These are phyloP conservation scores for Clarias macrocephalus DNA, from an alignment of 2,113 vertebrate genomes.

Conservation along the genomic window DNA sequence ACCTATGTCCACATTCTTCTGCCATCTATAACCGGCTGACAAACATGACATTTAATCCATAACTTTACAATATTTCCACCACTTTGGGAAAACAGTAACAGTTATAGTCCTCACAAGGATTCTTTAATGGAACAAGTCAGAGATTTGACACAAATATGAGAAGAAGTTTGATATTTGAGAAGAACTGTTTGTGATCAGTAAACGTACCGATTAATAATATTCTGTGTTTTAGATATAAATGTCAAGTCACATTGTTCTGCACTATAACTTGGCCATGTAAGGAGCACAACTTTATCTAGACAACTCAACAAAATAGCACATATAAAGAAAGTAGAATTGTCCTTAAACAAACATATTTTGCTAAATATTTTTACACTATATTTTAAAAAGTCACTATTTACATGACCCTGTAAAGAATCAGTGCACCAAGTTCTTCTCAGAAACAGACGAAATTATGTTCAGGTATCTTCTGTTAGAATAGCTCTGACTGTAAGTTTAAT, in stretches of 20 bases:
- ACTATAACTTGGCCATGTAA: neutral
- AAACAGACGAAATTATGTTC: neutral
- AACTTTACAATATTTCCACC: conserved; percentile 83
- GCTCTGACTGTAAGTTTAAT: neutral
- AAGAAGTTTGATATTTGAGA: neutral
- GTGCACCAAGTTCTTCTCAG: neutral
- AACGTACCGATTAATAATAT: neutral
- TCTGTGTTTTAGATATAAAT: conserved; percentile 9
- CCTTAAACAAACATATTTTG: no score
- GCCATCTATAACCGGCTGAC: conserved; percentile 91
- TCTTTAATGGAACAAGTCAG: conserved; percentile 23
- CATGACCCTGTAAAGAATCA: neutral
- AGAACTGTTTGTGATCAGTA: neutral
- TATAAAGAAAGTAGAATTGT: no score
- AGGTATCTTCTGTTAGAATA: neutral
- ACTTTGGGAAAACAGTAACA: conserved; percentile 80
- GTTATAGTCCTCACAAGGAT: conserved; percentile 74
- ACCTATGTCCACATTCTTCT: conserved; percentile 94
- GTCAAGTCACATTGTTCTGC: neutral
- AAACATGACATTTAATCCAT: conserved; percentile 92
- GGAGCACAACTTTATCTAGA: neutral
- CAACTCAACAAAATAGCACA: neutral
- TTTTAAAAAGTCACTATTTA: no score
- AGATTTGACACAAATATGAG: conserved; percentile 30
- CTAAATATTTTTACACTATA: no score